phyloP scores from a whole-genome alignment of 2,113 vertebrate genomes.

The Orthonyx spaldingii region DNA sequence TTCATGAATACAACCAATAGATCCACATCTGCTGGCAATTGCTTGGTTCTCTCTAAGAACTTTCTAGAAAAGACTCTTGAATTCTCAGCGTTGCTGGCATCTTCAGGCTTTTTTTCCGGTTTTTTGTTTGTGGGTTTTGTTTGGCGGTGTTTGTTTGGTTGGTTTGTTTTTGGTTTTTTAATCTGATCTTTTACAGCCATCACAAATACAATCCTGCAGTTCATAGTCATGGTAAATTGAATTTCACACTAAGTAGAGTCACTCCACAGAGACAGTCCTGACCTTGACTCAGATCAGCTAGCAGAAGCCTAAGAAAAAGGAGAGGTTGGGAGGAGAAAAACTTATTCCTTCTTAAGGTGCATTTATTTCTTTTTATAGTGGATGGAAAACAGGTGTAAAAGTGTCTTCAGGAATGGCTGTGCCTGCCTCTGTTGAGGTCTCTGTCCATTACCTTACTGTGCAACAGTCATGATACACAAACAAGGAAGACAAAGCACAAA shows the following conservation, averaged over 20 bases:
- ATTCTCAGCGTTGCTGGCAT: background rate
- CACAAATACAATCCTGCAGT: background rate
- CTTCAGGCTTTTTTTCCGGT: background rate
- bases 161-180: background rate
- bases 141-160: background rate
- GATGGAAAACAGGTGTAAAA: background rate
- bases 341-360: background rate
- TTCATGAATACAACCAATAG: background rate
- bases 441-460: background rate
- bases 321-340: background rate
- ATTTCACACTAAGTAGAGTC: background rate
- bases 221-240: background rate
- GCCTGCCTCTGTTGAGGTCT: background rate
- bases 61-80: background rate
- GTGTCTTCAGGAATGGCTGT: background rate
- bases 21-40: background rate
- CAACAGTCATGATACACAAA: background rate
- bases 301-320: background rate
- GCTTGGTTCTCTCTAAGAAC: background rate
- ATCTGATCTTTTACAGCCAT: background rate
- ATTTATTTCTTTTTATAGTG: background rate
- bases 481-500: background rate
- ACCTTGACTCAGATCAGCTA: background rate
- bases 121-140: background rate
- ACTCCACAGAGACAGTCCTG: background rate